phyloP scores from a whole-genome alignment of 2,888 invertebrate genomes.

The Unio pictorum region DNA sequence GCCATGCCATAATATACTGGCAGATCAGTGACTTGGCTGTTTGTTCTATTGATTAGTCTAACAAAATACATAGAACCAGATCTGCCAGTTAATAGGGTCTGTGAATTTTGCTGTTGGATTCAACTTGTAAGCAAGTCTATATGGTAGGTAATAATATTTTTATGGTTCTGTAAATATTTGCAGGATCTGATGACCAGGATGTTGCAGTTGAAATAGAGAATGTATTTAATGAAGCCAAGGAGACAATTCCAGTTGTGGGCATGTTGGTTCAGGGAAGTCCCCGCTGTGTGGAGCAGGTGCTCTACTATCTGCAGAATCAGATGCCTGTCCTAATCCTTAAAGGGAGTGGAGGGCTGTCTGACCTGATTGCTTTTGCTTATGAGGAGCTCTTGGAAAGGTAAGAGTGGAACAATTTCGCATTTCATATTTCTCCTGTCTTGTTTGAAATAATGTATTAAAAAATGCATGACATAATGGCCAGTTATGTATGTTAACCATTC shows the following conservation, averaged over 20 bases:
- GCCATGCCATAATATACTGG: too few species aligned
- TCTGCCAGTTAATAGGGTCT: too few species aligned
- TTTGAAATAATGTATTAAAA: not conserved
- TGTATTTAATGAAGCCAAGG: conserved; percentile 11
- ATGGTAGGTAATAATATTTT: not conserved
- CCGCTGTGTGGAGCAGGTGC: conserved; percentile 63
- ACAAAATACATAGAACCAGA: too few species aligned
- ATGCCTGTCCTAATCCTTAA: conserved; percentile 70
- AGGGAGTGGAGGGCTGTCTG: conserved; percentile 70
- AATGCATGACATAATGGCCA: not conserved
- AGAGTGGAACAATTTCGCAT: not conserved
- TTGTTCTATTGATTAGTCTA: too few species aligned
- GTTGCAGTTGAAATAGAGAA: conserved; percentile 2
- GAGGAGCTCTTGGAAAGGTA: conserved; percentile 66
- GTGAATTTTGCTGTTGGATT: too few species aligned
- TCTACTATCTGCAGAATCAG: conserved; percentile 66
- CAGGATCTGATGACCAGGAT: conserved; percentile 32
- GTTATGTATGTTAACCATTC: not conserved
- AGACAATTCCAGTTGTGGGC: conserved; percentile 67
- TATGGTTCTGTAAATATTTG: not conserved
- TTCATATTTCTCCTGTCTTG: not conserved
- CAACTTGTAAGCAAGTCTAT: not conserved
- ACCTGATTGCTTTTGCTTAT: conserved; percentile 68
- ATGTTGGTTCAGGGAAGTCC: conserved; percentile 70
- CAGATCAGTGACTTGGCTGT: too few species aligned